A percentile compares a stretch with the other conserved stretches of the same genome.
Conservation (phyloP, 2,888 invertebrate genomes). For the Pandemis corylana region DNA sequence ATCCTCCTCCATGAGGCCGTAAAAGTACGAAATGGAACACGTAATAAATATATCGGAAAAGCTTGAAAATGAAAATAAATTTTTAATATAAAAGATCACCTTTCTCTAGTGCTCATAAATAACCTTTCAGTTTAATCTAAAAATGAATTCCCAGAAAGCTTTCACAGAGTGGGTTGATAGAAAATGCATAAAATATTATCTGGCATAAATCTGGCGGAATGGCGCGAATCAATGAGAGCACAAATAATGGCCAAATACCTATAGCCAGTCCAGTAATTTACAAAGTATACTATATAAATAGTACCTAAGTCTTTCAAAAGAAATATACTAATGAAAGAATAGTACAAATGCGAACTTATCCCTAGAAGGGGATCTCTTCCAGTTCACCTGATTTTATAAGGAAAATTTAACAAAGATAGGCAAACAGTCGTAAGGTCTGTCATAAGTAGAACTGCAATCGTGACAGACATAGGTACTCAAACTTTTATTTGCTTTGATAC, state of each 20-base stretch:
- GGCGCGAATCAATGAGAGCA: not conserved
- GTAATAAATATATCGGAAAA: not conserved
- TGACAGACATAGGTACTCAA: too few species aligned
- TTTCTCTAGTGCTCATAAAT: slow-evolving; percentile 5
- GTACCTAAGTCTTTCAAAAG: too few species aligned
- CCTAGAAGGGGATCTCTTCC: too few species aligned
- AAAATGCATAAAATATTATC: slow-evolving; percentile 20
- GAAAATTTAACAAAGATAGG: too few species aligned
- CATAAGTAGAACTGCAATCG: too few species aligned
- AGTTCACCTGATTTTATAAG: too few species aligned
- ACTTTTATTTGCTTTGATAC: too few species aligned
- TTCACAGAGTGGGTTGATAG: slow-evolving; percentile 19
- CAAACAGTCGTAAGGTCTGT: too few species aligned
- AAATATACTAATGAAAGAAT: too few species aligned
- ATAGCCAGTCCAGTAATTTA: too few species aligned
- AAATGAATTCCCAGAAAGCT: slow-evolving; percentile 22
- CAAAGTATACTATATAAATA: too few species aligned
- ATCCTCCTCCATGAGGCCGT: not conserved
- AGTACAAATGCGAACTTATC: too few species aligned
- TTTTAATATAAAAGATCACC: slow-evolving; percentile 6
- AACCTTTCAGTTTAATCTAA: slow-evolving; percentile 17
- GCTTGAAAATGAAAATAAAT: not conserved
- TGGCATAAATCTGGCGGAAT: not conserved
- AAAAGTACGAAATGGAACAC: not conserved
- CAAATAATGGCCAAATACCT: not conserved